phyloP scores from a whole-genome alignment of 2,888 invertebrate genomes.

The Acronicta leporina region DNA sequence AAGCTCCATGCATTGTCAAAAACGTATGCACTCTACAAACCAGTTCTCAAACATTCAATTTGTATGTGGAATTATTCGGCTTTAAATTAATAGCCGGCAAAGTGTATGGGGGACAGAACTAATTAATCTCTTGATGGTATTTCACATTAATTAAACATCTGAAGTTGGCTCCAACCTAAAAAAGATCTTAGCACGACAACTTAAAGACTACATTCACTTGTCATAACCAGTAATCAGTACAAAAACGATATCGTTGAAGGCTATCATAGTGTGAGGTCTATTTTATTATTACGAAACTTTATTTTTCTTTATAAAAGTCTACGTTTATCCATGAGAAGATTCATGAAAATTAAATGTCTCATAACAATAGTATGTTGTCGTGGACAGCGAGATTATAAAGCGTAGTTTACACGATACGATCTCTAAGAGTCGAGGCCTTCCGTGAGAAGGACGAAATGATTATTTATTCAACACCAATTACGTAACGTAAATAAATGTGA shows the following conservation, averaged over 20 bases:
- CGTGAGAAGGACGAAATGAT: conserved; percentile 78
- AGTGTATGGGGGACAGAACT: conserved; percentile 82
- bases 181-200: conserved; percentile 36
- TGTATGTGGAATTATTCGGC: conserved; percentile 76
- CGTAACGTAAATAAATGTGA: conserved; percentile 74
- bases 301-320: conserved; percentile 61
- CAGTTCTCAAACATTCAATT: conserved; percentile 79
- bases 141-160: conserved; percentile 79
- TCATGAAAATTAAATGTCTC: conserved; percentile 81
- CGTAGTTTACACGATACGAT: conserved; percentile 83
- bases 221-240: conserved; percentile 35
- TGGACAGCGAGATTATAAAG: conserved; percentile 79
- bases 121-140: conserved; percentile 84
- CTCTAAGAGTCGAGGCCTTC: conserved; percentile 70
- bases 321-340: conserved; percentile 70
- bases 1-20: conserved; percentile 67
- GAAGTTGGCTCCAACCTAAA: conserved; percentile 39
- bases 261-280: conserved; percentile 81
- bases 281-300: conserved; percentile 66
- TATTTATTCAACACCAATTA: conserved; percentile 82
- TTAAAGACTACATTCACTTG: conserved; percentile 51
- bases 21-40: conserved; percentile 69
- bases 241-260: conserved; percentile 64
- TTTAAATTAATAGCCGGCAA: conserved; percentile 82
- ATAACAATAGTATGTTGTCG: conserved; percentile 73